Conservation (phyloP, 2,888 invertebrate species). For the Caenorhabditis sp. region DNA sequence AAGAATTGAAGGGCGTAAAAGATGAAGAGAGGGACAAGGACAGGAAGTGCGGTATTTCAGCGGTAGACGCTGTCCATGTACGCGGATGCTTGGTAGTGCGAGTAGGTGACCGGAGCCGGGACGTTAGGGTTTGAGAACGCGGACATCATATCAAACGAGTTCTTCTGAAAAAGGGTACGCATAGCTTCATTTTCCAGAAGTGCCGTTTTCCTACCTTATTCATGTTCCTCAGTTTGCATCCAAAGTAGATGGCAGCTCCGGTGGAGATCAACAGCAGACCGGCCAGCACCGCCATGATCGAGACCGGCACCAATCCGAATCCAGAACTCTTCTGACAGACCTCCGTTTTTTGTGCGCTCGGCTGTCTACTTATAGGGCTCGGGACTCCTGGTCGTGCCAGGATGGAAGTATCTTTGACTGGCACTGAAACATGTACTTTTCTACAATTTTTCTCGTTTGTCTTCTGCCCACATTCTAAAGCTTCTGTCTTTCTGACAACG, state of each 20-base stretch:
- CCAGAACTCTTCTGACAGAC: slow-evolving; percentile 11
- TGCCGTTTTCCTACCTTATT: slow-evolving; percentile 15
- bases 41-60: slow-evolving; percentile 23
- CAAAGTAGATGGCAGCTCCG: slow-evolving; percentile 38
- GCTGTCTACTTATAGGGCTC: background rate
- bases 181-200: background rate
- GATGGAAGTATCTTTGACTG: background rate
- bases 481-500: slow-evolving; percentile 50
- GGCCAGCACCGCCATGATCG: slow-evolving; percentile 25
- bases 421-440: slow-evolving; percentile 1
- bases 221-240: slow-evolving; percentile 36
- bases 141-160: slow-evolving; percentile 56
- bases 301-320: slow-evolving; percentile 10
- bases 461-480: slow-evolving; percentile 29
- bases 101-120: slow-evolving; percentile 44
- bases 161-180: slow-evolving; percentile 40
- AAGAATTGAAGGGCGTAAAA: slow-evolving; percentile 34
- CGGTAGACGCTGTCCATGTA: slow-evolving; percentile 32
- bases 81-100: slow-evolving; percentile 42
- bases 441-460: background rate
- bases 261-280: slow-evolving; percentile 25
- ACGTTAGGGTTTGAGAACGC: slow-evolving; percentile 47
- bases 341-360: slow-evolving; percentile 22
- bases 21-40: slow-evolving; percentile 9
- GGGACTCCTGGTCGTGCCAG: background rate